Evolutionary conservation across 2,797 vertebrate genomes (phyloP).

Genomic region (Xiphophorus birchmanni): DNA sequence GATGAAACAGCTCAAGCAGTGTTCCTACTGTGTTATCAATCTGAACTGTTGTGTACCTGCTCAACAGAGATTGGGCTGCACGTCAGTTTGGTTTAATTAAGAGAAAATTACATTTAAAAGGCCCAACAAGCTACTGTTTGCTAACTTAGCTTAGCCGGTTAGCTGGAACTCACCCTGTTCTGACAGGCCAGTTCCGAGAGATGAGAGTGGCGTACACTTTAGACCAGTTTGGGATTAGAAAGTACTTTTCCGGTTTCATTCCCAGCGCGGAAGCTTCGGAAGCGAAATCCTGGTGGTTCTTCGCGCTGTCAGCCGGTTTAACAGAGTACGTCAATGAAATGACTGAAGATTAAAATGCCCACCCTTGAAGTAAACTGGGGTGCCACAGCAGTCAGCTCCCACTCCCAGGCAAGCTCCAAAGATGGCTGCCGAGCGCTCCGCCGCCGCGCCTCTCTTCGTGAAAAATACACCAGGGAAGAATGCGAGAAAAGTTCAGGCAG

Average conservation of each 20-base stretch:
- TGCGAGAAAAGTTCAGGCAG: conserved; percentile 69
- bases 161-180: conserved; percentile 79
- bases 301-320: conserved; percentile 61
- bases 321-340: conserved; percentile 33
- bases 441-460: conserved; percentile 79
- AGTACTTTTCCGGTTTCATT: conserved; percentile 28
- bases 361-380: conserved; percentile 78
- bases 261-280: background rate
- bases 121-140: conserved; percentile 46
- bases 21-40: background rate
- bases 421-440: conserved; percentile 82
- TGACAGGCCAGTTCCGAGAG: conserved; percentile 77
- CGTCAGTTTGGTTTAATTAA: background rate
- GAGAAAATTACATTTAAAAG: background rate
- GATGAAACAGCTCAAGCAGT: conserved; percentile 12
- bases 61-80: background rate
- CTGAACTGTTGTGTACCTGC: background rate
- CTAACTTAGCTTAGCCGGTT: conserved; percentile 72
- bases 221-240: conserved; percentile 53
- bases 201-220: conserved; percentile 66
- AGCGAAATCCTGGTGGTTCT: conserved; percentile 20
- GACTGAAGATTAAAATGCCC: conserved; percentile 72
- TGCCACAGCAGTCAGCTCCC: conserved; percentile 73
- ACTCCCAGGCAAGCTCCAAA: conserved; percentile 79
- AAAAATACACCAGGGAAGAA: conserved; percentile 63